A percentile compares a stretch with the other conserved stretches of the same genome.
These are phyloP conservation scores for Acropora tenuis DNA, from an alignment of 64 coral and sea anemone species.

Conservation along the genomic window DNA sequence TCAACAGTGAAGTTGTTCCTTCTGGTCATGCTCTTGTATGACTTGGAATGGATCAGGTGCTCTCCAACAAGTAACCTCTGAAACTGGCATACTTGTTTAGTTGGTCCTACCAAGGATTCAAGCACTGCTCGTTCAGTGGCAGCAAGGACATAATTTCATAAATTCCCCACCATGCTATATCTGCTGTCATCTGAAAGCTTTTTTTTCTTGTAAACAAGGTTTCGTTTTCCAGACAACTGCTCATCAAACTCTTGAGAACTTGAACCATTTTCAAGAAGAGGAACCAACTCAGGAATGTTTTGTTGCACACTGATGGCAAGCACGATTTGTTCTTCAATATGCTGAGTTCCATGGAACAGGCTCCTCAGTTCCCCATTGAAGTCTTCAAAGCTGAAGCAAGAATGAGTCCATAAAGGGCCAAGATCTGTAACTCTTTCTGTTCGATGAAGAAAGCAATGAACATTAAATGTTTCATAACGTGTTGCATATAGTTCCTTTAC, in stretches of 20 bases:
- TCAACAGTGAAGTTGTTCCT: constrained; percentile 21
- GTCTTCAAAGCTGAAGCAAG: neutral
- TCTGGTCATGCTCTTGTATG: constrained; percentile 29
- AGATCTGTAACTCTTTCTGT: too few species aligned
- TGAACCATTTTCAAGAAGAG: too few species aligned
- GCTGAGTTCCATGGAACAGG: too few species aligned
- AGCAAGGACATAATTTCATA: constrained; percentile 22
- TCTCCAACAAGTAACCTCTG: constrained; percentile 16
- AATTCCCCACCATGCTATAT: constrained; percentile 21
- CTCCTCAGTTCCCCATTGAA: too few species aligned
- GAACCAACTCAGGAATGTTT: neutral
- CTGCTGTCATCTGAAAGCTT: neutral
- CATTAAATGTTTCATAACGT: too few species aligned
- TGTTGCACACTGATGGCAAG: too few species aligned
- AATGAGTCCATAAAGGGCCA: neutral
- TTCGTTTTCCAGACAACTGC: neutral
- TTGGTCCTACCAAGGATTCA: constrained; percentile 23
- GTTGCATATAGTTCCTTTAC: too few species aligned
- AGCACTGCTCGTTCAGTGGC: constrained; percentile 19
- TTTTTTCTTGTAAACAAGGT: constrained; percentile 41
- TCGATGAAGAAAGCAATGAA: too few species aligned
- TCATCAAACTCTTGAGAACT: neutral
- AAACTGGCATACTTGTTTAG: constrained; percentile 10
- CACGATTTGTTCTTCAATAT: too few species aligned
- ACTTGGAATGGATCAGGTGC: constrained; percentile 14